phyloP scores from a whole-genome alignment of 2,113 vertebrate species.

The Syrmaticus mikado region DNA sequence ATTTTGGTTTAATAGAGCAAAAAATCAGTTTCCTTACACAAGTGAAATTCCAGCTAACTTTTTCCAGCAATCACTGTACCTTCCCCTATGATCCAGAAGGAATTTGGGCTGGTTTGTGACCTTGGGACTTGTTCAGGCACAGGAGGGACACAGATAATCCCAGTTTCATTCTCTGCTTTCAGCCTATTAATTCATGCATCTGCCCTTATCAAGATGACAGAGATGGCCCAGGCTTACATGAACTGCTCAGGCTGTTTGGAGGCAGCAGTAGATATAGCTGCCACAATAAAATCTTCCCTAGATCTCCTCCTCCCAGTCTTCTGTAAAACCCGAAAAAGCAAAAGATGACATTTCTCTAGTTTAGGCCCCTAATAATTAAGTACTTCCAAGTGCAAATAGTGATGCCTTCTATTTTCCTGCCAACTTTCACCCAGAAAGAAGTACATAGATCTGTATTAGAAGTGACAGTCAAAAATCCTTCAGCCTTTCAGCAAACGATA shows the following conservation, averaged over 20 bases:
- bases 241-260: background rate
- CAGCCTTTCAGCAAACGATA: background rate
- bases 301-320: background rate
- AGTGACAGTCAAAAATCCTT: background rate
- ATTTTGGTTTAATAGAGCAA: background rate
- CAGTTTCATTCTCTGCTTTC: background rate
- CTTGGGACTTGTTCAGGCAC: background rate
- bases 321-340: background rate
- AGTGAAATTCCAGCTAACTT: background rate
- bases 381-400: background rate
- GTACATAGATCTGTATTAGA: background rate
- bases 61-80: background rate
- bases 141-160: background rate
- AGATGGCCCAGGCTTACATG: background rate
- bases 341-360: background rate
- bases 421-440: background rate
- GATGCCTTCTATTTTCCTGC: background rate
- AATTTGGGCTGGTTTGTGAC: background rate
- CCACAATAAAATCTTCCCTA: background rate
- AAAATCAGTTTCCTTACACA: background rate
- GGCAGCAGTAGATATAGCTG: background rate
- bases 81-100: background rate
- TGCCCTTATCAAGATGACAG: fast-evolving
- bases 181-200: background rate
- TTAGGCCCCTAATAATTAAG: background rate